Evolutionary conservation across 2,888 invertebrate species (phyloP), one percentile per base, ranked within the genome.

Genomic region (Thysanoteuthis rhombus): DNA sequence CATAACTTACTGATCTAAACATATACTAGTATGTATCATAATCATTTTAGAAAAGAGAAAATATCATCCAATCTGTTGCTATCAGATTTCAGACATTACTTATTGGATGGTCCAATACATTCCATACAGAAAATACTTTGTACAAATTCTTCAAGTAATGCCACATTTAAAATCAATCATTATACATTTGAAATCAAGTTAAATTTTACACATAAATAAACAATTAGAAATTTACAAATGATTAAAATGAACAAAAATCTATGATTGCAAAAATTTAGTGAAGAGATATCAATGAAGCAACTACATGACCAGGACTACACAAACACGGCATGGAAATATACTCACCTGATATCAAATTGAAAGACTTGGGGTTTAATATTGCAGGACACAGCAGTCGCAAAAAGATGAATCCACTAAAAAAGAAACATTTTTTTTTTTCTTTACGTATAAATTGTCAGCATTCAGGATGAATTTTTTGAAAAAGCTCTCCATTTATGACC

Each of bases 331-430:
- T 47, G 36, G 19, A 47, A 92, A 47, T 28, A 22, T 36, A 93
- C 95, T 94, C 94, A 97, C 97, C 97, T 95, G 96, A 95, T 75
- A 97, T 96, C 89, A 99, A 97, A 94, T 98, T 99, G 97, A 99
- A 99, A 96, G 99, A 98, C 95, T 99, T 98, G 93, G 99, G 99
- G 98, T 99, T 99, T 95, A 99, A 98, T 96, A 99, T 98, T 94
- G 99, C 98, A 94, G 99, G 99, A 97, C 99, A 99, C 94, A 99
- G 98, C 95, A 99, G 97, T 93, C 99, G 98, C 96, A 99, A 98
- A 97, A 99, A 99, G 96, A 99, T 99, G 97, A 99, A 99, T 94
- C 99, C 99, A 96, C 99, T 97, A 96, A 93, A 96, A 96, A 92
- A 93, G 90, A 75, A 75, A 75, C 0, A 52, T 36, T 75, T n/a